Percentiles rank a stretch among this genome's conserved stretches.
These are phyloP conservation scores for Altica lythri DNA, from an alignment of 2,888 invertebrate species.

Conservation along the genomic window DNA sequence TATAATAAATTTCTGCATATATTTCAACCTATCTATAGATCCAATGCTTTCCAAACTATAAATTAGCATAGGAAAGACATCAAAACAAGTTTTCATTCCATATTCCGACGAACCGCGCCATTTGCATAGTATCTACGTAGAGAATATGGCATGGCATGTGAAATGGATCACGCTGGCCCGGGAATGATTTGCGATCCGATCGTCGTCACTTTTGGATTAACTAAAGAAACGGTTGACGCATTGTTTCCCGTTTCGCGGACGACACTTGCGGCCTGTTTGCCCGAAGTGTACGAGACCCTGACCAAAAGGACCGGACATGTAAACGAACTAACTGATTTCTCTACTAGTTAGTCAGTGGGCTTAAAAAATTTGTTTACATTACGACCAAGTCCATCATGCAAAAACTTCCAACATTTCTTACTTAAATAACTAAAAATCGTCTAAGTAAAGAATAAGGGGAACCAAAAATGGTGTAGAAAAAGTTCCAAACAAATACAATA, in stretches of 20 bases:
- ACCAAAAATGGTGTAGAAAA: too few species aligned
- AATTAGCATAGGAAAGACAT: slow-evolving; percentile 30
- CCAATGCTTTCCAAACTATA: too few species aligned
- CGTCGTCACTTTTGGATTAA: slow-evolving; percentile 36
- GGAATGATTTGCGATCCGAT: slow-evolving; percentile 44
- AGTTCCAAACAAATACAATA: too few species aligned
- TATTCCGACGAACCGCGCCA: not conserved
- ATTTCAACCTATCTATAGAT: not conserved
- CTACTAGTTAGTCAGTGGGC: slow-evolving; percentile 38
- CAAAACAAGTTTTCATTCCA: slow-evolving; percentile 19
- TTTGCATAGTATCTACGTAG: slow-evolving; percentile 26
- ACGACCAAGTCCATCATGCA: too few species aligned
- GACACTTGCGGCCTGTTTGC: slow-evolving; percentile 39
- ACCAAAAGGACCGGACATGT: slow-evolving; percentile 47
- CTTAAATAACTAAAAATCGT: too few species aligned
- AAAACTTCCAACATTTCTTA: too few species aligned
- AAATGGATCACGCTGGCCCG: slow-evolving; percentile 35
- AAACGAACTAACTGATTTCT: slow-evolving; percentile 44
- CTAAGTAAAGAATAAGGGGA: too few species aligned
- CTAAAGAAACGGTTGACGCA: slow-evolving; percentile 49
- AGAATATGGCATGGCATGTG: slow-evolving; percentile 35
- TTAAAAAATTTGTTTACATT: too few species aligned
- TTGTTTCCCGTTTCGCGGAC: slow-evolving; percentile 44
- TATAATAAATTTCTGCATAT: too few species aligned
- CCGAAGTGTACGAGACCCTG: not conserved